These are phyloP conservation scores for Chloroceryle inda DNA, from an alignment of 2,797 vertebrate genomes.

Conservation along the genomic window DNA sequence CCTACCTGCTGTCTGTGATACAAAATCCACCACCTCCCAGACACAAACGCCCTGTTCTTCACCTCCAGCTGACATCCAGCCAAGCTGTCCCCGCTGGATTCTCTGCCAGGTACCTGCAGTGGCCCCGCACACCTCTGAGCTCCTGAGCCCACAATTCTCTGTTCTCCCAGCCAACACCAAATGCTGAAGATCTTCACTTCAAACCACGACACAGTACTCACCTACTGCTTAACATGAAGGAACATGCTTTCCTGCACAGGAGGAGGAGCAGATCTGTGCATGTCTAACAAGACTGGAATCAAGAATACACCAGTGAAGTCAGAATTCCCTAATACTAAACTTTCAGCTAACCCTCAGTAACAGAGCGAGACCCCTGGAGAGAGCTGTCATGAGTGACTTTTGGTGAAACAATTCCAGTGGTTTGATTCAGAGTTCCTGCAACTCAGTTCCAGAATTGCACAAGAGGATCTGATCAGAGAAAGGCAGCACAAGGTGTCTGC, in stretches of 20 bases:
- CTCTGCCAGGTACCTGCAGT: not conserved
- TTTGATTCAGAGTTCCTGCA: not conserved
- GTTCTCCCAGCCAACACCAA: not conserved
- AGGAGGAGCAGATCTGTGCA: not conserved
- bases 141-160: not conserved
- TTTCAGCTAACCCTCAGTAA: not conserved
- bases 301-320: not conserved
- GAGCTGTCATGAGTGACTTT: not conserved
- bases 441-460: not conserved
- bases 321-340: not conserved
- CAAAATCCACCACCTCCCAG: not conserved
- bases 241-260: not conserved
- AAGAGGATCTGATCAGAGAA: not conserved
- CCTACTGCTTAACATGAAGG: not conserved
- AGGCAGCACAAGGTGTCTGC: not conserved
- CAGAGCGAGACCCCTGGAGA: not conserved
- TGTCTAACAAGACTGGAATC: not conserved
- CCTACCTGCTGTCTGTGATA: not conserved
- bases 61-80: not conserved
- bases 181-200: not conserved
- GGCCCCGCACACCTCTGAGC: not conserved
- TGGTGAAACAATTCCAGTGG: not conserved
- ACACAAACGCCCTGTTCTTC: not conserved
- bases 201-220: not conserved
- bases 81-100: rapidly evolving